Conservation (phyloP, 2,888 invertebrate species). For the Cephus nigrinus region DNA sequence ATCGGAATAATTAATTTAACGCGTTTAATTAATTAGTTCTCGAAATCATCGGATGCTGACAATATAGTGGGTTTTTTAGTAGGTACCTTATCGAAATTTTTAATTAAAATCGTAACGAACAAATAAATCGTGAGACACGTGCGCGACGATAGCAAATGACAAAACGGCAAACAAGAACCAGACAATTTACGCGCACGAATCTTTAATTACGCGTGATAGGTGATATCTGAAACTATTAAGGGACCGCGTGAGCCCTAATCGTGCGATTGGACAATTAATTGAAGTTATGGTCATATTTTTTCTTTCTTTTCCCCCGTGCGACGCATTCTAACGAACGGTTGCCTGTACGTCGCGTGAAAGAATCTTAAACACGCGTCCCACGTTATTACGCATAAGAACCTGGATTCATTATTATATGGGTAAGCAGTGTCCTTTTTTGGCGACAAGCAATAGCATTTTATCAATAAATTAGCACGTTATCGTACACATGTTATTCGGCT, state of each 20-base stretch:
- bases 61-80: slow-evolving; percentile 17
- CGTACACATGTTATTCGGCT: not conserved
- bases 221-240: not conserved
- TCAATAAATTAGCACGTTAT: not conserved
- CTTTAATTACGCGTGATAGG: not conserved
- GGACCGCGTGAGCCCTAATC: not conserved
- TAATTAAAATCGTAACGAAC: not conserved
- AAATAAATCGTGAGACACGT: not conserved
- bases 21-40: not conserved
- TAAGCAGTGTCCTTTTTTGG: not conserved
- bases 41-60: slow-evolving; percentile 19
- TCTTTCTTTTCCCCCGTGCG: not conserved
- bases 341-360: not conserved
- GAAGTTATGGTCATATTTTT: not conserved
- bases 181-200: not conserved
- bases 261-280: not conserved
- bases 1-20: not conserved
- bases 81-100: not conserved
- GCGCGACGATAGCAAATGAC: slow-evolving; percentile 8
- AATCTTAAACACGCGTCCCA: no score
- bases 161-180: not conserved
- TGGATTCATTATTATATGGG: not conserved
- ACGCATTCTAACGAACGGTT: not conserved
- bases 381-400: not conserved
- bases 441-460: not conserved